Percentiles rank a stretch among this genome's conserved stretches.
phyloP scores from a whole-genome alignment of 2,888 invertebrate genomes.

The Lasioglossum figueresi region DNA sequence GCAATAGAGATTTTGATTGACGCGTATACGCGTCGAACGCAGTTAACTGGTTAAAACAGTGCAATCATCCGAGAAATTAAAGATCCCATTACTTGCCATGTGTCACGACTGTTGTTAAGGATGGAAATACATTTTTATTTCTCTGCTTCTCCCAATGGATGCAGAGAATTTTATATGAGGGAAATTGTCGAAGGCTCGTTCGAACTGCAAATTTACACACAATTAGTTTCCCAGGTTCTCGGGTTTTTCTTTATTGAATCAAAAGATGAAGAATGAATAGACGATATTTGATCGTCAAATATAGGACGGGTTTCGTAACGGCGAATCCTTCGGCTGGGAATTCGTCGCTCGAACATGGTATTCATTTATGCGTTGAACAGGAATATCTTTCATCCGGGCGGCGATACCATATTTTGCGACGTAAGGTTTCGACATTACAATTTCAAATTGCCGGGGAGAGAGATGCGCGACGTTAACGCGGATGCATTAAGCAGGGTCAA shows the following conservation, averaged over 20 bases:
- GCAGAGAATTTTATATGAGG: background rate
- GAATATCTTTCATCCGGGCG: slow-evolving; percentile 53
- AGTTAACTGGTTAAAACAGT: no score
- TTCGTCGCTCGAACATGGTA: slow-evolving; percentile 34
- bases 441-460: slow-evolving; percentile 53
- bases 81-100: no score
- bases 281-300: background rate
- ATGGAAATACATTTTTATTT: background rate
- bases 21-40: no score
- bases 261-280: background rate
- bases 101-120: background rate
- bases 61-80: no score
- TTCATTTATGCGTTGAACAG: slow-evolving; percentile 55
- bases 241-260: background rate
- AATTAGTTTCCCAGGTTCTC: no score
- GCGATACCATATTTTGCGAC: slow-evolving; percentile 47
- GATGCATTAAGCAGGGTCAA: slow-evolving; percentile 53
- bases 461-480: slow-evolving; percentile 29
- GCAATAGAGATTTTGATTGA: no score
- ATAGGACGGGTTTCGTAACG: slow-evolving; percentile 22
- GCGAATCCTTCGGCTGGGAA: slow-evolving; percentile 32
- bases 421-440: slow-evolving; percentile 58
- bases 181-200: background rate
- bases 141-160: background rate
- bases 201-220: background rate